These are phyloP conservation scores for Danio rerio DNA, from an alignment of 2,113 vertebrate genomes.

Conservation along the genomic window GRCz12tu NC_133176.1:40263501-40264000, in stretches of 20 bases:
- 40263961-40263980: background rate
- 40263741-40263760: conserved; percentile 11
- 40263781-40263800: conserved; percentile 48
- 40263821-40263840: conserved; percentile 33
- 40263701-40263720: conserved; percentile 23
- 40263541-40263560: background rate
- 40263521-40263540: background rate
- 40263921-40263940: conserved; percentile 30
- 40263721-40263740: background rate
- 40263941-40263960: background rate
- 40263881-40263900: conserved; percentile 34
- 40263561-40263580: background rate
- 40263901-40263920: conserved; percentile 12
- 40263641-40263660: background rate
- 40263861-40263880: conserved; percentile 38
- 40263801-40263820: conserved; percentile 52
- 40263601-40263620: background rate
- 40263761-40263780: conserved; percentile 35
- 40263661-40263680: background rate
- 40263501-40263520: background rate
- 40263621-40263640: background rate
- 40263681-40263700: conserved; percentile 20
- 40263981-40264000: background rate
- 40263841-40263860: conserved; percentile 39
- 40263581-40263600: background rate